These are phyloP conservation scores for Ia io DNA, from an alignment of 2,113 vertebrate species.

Conservation along the genomic window DNA sequence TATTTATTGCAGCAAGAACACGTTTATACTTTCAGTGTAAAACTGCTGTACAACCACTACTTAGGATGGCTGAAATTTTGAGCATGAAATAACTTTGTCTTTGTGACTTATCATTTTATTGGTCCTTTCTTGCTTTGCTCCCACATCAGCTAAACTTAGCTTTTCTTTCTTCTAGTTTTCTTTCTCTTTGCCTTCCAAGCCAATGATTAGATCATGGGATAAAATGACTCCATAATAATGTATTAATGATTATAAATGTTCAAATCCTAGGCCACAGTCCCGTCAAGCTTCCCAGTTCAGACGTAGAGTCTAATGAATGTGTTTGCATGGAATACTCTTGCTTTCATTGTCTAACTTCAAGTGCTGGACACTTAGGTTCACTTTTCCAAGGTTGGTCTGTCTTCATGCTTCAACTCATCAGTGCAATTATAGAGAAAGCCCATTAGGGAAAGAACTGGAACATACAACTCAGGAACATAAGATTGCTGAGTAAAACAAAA, in stretches of 20 bases:
- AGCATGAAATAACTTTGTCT: not conserved
- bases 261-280: not conserved
- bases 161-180: not conserved
- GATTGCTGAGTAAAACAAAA: not conserved
- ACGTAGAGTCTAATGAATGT: not conserved
- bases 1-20: not conserved
- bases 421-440: not conserved
- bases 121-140: not conserved
- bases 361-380: not conserved
- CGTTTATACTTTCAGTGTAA: not conserved
- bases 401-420: not conserved
- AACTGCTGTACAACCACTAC: not conserved
- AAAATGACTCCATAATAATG: not conserved
- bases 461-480: not conserved
- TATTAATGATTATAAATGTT: not conserved
- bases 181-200: not conserved
- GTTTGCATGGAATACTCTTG: not conserved
- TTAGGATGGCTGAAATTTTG: not conserved
- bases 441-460: not conserved
- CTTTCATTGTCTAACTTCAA: not conserved
- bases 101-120: not conserved
- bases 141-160: not conserved
- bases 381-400: not conserved
- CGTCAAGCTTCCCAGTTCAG: not conserved
- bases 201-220: not conserved